Evolutionary conservation across 2,888 invertebrate genomes (phyloP), one percentile per base, ranked within the genome.

Genomic region (Drosophila subsilvestris): DNA sequence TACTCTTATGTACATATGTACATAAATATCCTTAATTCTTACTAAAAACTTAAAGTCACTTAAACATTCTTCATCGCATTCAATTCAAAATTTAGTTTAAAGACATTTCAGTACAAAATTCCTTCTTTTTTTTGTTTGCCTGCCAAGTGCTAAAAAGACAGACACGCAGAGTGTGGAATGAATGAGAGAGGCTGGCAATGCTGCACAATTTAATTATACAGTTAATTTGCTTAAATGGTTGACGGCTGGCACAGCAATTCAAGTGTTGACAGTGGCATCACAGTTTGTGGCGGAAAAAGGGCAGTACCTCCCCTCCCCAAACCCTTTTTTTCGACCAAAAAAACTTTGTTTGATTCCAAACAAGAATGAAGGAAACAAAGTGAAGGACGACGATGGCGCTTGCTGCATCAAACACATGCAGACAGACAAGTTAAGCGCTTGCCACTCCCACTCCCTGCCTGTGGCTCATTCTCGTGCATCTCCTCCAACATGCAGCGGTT

Each of bases 181-280:
- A 63, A 60, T 29, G 20, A 53, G 65, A 37, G 32, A 51, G 45
- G n/a, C n/a, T n/a, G n/a, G 20, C 43, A 47, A 44, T 54, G 61
- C 10, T 44, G 29, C 37, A 20, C 20, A 59, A 65, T 67, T 67
- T 58, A 67, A 74, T 67, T 62, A 70, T 66, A 20, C 67, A 71
- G 75, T 80, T 86, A 84, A 83, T 84, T 77, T 86, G 60, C 68
- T 72, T 76, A 80, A 83, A 83, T 74, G 68, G 56, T 51, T 55
- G 63, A 58, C 48, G 55, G 51, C 20, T 62, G 45, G 73, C 67
- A 55, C 37, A 60, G 61, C 44, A 51, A 65, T 73, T 72, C 63
- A 43, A 78, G 67, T 68, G 79, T 75, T 62, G 71, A 71, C 67
- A 63, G 37, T 43, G 18, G 22, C 9, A 29, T 27, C 53, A 63